Conservation (phyloP, 2,888 invertebrate species). For the Bugulina stolonifera region DNA sequence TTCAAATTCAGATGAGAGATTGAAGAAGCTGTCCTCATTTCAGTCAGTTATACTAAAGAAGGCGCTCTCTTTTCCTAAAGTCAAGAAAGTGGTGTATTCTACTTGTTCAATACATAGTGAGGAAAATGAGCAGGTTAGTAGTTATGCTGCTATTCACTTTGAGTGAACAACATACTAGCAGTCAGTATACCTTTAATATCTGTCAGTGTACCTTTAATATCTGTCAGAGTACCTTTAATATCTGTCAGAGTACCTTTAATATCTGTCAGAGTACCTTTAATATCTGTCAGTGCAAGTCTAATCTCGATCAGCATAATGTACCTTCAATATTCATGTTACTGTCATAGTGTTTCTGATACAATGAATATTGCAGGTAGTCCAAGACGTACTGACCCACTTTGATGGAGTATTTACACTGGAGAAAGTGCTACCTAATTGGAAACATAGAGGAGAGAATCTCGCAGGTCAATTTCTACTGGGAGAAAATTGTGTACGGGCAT, state of each 20-base stretch:
- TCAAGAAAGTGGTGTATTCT: constrained; percentile 83
- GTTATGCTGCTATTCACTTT: no score
- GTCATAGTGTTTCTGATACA: no score
- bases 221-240: no score
- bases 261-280: no score
- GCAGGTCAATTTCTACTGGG: constrained; percentile 47
- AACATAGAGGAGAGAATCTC: constrained; percentile 37
- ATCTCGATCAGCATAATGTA: no score
- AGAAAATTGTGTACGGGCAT: constrained; percentile 70
- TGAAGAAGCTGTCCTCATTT: constrained; percentile 55
- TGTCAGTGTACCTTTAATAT: no score
- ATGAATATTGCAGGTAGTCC: constrained; percentile 65
- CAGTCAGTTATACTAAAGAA: constrained; percentile 78
- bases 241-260: no score
- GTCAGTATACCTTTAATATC: no score
- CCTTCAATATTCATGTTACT: no score
- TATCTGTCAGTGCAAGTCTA: no score
- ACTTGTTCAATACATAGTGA: constrained; percentile 85
- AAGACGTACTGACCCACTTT: constrained; percentile 61
- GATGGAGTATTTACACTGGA: constrained; percentile 47
- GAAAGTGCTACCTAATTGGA: constrained; percentile 39
- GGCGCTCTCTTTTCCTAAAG: constrained; percentile 79
- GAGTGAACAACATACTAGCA: no score
- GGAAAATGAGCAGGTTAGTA: constrained; percentile 68
- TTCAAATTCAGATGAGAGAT: constrained; percentile 38